Evolutionary conservation across 2,113 vertebrate species (phyloP), one percentile per base, ranked within the genome.

Genomic region (Cinclus mexicanus): DNA sequence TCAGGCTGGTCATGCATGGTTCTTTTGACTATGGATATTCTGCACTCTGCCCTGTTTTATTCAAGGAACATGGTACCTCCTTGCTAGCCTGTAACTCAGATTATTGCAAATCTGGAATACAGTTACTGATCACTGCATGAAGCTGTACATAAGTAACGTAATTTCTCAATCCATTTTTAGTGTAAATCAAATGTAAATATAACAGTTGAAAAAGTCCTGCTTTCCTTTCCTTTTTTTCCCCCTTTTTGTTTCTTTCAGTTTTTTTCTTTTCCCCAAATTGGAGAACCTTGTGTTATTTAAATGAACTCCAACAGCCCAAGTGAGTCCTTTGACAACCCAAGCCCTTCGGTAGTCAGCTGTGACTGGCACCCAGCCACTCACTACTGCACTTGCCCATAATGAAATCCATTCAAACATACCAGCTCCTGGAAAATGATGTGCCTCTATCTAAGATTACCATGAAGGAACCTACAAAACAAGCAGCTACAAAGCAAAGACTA

Each of bases 291-390:
- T 86, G 87, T 96, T 96, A 96, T 97, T 97, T 97, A 97, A 97
- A 97, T 95, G 83, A 95, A 93, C 90, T 96, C 93, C 24, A 94
- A 95, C 90, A 97, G 86, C 91, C 84, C 94, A 93, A 97, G 92
- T 65, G 76, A 94, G 93, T 94, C 87, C 95, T 90, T 86, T 97
- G 95, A 96, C 97, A 97, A 96, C 89, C 84, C 68, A 83, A 94
- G 90, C 91, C 76, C 94, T 93, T 97, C 9, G 24, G 95, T 94
- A 93, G 93, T 91, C 22, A 1, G 72, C 93, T 91, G 71, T 60
- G 95, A 83, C 95, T 97, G 97, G 97, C 94, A 95, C 88, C 39
- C 59, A 59, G 95, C 97, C 96, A 95, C 90, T 79, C 83, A 93
- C 82, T 87, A 76, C 88, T 94, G 70, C 89, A 90, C 59, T 97